Evolutionary conservation across 2,797 vertebrate genomes (phyloP), one percentile per base, ranked within the genome.

Genomic region (Leptodactylus fallax): DNA sequence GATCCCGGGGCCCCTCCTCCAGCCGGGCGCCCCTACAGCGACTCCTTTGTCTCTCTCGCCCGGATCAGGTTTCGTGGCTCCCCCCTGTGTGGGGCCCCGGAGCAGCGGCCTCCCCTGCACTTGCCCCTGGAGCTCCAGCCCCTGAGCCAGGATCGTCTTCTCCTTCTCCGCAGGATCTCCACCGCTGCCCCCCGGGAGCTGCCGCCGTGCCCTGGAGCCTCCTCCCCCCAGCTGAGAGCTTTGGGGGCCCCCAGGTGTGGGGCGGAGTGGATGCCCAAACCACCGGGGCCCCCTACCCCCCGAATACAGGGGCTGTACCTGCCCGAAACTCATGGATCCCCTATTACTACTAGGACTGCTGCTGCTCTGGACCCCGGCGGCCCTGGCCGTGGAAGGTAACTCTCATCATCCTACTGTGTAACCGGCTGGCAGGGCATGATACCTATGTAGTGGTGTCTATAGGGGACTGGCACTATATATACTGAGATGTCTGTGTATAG

Each of bases 381-480:
- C 27, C 6, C 78, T 60, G 79, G 79, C 79, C n/a, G 36, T 81
- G 23, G 79, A 81, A 81, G 85, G 85, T 86, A 36, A 86, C n/a
- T n/a, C n/a, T n/a, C n/a, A n/a, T n/a, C n/a, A n/a, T n/a, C n/a
- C n/a, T n/a, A n/a, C n/a, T n/a, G n/a, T n/a, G n/a, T n/a, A n/a
- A n/a, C n/a, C n/a, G n/a, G n/a, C n/a, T n/a, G 13, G 5, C 2
- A 2, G 1, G 25, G 60, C 5, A 10, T 63, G 19, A n/a, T 63
- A 7, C 7, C 36, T 74, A 51, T 51, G n/a, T 7, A 9, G 19
- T 7, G 23, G 2, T 25, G 23, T 67, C 65, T 27, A 67, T 67
- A 67, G 25, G 65, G 11, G 25, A 14, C 65, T 27, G 65, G 60
- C 11, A 3, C 55, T 63, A n/a, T n/a, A n/a, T n/a, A n/a, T n/a